Evolutionary conservation across 1,140 invertebrate genomes (phyloP).

Genomic region (Coelopa frigida): DNA sequence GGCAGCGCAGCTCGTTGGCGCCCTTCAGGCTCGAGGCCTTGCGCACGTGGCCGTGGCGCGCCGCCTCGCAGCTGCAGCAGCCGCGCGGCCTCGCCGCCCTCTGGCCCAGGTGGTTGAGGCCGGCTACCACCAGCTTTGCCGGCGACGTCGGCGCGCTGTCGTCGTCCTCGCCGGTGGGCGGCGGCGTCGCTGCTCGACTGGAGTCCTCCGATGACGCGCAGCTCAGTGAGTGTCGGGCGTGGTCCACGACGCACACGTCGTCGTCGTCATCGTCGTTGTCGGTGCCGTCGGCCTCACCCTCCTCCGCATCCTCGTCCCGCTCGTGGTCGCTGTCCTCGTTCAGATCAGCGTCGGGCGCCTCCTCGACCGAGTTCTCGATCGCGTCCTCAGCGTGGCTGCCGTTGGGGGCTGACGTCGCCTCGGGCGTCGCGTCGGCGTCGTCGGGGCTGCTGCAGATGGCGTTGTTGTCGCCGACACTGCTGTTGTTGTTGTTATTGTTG

Average conservation of each 20-base stretch:
- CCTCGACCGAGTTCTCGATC: slow-evolving; percentile 2
- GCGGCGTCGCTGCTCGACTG: slow-evolving; percentile 36
- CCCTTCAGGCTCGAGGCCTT: slow-evolving; percentile 36
- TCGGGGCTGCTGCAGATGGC: too few species aligned
- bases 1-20: slow-evolving; percentile 23
- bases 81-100: slow-evolving; percentile 16
- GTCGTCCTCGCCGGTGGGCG: slow-evolving; percentile 38
- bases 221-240: slow-evolving; percentile 15
- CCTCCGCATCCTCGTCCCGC: slow-evolving; percentile 5
- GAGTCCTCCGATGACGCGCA: slow-evolving; percentile 25
- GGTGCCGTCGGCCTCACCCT: not conserved
- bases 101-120: slow-evolving; percentile 25
- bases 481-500: slow-evolving; percentile 2
- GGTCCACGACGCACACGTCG: slow-evolving; percentile 12
- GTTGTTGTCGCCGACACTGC: too few species aligned
- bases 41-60: slow-evolving; percentile 25
- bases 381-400: not conserved
- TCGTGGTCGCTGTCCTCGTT: slow-evolving; percentile 2
- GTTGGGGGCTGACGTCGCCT: not conserved
- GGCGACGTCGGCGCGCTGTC: slow-evolving; percentile 38
- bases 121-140: slow-evolving; percentile 28
- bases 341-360: slow-evolving; percentile 1
- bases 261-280: slow-evolving; percentile 19
- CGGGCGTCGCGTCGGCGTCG: not conserved
- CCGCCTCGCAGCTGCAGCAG: slow-evolving; percentile 28